phyloP scores from a whole-genome alignment of 2,888 invertebrate genomes.

The Agriotes lineatus region DNA sequence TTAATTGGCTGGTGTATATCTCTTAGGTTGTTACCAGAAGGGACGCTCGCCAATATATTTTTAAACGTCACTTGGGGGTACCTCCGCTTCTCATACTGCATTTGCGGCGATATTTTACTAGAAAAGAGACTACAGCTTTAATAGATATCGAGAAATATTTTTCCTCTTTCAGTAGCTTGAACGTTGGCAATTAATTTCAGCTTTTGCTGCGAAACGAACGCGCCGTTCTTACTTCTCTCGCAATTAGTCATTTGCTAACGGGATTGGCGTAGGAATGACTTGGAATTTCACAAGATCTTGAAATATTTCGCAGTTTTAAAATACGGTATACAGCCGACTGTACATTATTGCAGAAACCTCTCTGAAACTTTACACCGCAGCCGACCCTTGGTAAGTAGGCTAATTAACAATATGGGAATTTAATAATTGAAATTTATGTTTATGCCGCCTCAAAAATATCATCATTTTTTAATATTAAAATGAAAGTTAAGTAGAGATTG shows the following conservation, averaged over 20 bases:
- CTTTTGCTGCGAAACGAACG: constrained; percentile 4
- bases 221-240: neutral
- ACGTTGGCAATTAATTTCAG: constrained; percentile 18
- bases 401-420: too few species aligned
- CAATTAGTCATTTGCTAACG: constrained; percentile 19
- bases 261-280: constrained; percentile 10
- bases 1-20: constrained; percentile 50
- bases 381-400: neutral
- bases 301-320: constrained; percentile 12
- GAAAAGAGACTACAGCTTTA: constrained; percentile 10
- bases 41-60: constrained; percentile 31
- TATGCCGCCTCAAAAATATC: too few species aligned
- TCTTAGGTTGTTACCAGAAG: constrained; percentile 30
- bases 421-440: too few species aligned
- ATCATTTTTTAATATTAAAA: too few species aligned
- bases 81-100: constrained; percentile 20
- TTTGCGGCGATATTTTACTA: constrained; percentile 13
- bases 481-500: too few species aligned
- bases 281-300: constrained; percentile 13
- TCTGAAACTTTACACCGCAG: constrained; percentile 5
- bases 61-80: constrained; percentile 38
- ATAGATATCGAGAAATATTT: constrained; percentile 22
- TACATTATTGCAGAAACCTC: neutral
- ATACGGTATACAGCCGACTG: neutral
- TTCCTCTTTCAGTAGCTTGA: constrained; percentile 23